Evolutionary conservation across 2,888 invertebrate genomes (phyloP).

Genomic region (Holacanthella duospinosa): DNA sequence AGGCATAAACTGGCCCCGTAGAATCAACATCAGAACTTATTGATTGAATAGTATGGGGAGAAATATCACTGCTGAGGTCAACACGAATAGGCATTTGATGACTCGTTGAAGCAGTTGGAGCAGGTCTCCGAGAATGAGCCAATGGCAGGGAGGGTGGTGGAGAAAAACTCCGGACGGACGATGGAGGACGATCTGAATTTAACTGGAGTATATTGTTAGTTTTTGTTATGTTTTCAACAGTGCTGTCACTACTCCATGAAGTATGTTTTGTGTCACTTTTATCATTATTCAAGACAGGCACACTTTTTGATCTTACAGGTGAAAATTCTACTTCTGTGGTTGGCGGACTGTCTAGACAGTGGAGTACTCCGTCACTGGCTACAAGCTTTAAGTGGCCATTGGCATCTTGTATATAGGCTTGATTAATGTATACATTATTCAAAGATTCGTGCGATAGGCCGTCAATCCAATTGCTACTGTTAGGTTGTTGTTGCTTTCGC

Average conservation of each 20-base stretch:
- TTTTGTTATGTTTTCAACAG: too few relatives aligned
- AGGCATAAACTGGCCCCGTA: constrained; percentile 23
- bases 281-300: too few relatives aligned
- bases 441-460: constrained; percentile 9
- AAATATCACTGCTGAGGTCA: neutral
- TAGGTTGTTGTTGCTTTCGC: neutral
- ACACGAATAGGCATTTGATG: neutral
- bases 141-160: neutral
- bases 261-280: neutral
- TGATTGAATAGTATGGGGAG: neutral
- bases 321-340: neutral
- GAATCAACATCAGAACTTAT: constrained; percentile 9
- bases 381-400: constrained; percentile 19
- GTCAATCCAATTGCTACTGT: neutral
- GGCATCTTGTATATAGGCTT: constrained; percentile 23
- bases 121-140: neutral
- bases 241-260: neutral
- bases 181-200: neutral
- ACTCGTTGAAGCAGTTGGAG: neutral
- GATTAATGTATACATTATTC: constrained; percentile 17
- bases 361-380: constrained; percentile 17
- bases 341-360: too few relatives aligned
- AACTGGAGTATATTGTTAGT: too few relatives aligned
- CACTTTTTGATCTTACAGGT: neutral
- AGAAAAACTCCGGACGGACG: neutral